Base-by-base conservation (phyloP, 2,888 invertebrate genomes). In the Leptogaster cylindrica region DNA sequence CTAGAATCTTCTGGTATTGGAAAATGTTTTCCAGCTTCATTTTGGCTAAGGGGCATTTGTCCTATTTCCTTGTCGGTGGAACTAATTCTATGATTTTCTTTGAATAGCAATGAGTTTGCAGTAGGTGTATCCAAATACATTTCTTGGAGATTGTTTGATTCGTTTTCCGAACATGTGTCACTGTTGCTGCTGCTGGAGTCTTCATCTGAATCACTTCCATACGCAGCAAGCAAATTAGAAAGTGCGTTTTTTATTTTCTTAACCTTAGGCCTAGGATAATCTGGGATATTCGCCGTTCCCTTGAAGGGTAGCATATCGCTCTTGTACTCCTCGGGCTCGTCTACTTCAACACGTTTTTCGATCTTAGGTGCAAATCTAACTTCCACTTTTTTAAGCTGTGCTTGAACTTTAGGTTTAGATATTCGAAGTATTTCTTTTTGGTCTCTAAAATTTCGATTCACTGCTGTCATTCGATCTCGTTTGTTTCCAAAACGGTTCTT, bases 401-500 rank as follows among this genome's bases (percentile, higher is more conserved):
- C n/a, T n/a, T n/a, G n/a, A n/a, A n/a, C 20, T n/a, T 6, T 31
- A 31, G 31, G 6, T 31, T 31, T 31, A 6, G 6, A 7, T 50
- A 25, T 50, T 50, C 50, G 23, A 10, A 50, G 6, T 7, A 25
- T 27, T 27, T 12, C 10, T 5, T 14, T 31, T 10, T 7, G 48
- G 20, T 64, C 12, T 31, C 48, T 31, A 2, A 55, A 65, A 3
- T 65, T 41, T 33, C 58, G 48, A 27, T 55, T 39, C 3, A 16
- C 41, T 8, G 31, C 69, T 28, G 48, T 70, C 71, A 78, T 79
- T 39, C 79, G 79, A 72, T 83, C 82, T 46, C 79, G 76, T 25
- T 70, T 75, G 71, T 78, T 77, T 50, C 82, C 81, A 73, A 84
- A 83, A 67, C 82, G 77, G 6, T 77, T 76, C 71, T 77, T 80